These are phyloP conservation scores for Hozukius guyotensis DNA, from an alignment of 2,797 vertebrate species.

Conservation along the genomic window DNA sequence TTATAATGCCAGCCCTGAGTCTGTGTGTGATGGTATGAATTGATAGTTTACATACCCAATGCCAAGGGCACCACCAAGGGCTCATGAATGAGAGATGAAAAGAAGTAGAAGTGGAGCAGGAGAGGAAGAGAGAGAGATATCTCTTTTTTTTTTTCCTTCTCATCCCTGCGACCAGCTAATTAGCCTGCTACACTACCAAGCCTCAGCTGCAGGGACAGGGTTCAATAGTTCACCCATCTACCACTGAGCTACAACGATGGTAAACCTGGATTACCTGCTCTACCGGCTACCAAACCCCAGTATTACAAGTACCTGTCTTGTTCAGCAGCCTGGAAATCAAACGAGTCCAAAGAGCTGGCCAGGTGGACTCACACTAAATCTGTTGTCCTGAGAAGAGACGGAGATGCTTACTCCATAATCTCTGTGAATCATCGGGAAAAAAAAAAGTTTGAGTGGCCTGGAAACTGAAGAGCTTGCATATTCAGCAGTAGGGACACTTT, in stretches of 20 bases:
- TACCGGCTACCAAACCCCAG: constrained; percentile 57
- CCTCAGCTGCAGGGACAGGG: constrained; percentile 71
- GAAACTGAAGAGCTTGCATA: not conserved
- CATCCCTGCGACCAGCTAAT: constrained; percentile 73
- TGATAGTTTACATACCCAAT: constrained; percentile 78
- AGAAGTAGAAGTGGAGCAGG: constrained; percentile 66
- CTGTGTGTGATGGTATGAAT: constrained; percentile 66
- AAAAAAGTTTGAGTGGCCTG: constrained; percentile 14
- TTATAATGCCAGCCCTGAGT: constrained; percentile 66
- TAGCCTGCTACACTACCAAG: constrained; percentile 64
- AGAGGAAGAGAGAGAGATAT: constrained; percentile 54
- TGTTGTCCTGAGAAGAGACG: constrained; percentile 27
- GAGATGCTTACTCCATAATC: not conserved
- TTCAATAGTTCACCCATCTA: constrained; percentile 78
- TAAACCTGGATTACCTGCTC: constrained; percentile 77
- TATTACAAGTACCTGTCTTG: constrained; percentile 69
- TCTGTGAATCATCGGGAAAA: not conserved
- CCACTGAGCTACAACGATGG: constrained; percentile 71
- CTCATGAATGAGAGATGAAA: constrained; percentile 82
- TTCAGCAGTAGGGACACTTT: not conserved
- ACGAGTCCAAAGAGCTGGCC: constrained; percentile 50
- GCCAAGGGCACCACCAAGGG: constrained; percentile 81
- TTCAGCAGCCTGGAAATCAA: constrained; percentile 64
- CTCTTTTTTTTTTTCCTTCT: constrained; percentile 20
- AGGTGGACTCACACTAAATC: constrained; percentile 33